A percentile compares a stretch with the other conserved stretches of the same genome.
phyloP scores from a whole-genome alignment of 2,113 vertebrate species.

The Oryzias curvinotus region DNA sequence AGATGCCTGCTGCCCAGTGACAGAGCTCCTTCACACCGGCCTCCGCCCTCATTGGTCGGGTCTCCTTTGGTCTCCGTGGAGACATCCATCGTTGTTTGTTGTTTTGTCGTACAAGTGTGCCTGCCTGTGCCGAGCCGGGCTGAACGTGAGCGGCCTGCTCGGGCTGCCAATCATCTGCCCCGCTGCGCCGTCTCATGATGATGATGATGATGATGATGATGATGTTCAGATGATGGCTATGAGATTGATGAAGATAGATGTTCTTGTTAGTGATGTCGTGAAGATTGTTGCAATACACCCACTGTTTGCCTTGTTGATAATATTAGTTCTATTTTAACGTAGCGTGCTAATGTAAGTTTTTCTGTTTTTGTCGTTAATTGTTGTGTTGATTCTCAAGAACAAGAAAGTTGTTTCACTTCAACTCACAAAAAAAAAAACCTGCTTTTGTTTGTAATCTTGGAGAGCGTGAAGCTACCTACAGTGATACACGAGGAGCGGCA shows the following conservation, averaged over 20 bases:
- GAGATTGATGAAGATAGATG: slow-evolving; percentile 59
- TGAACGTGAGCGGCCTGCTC: slow-evolving; percentile 49
- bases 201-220: slow-evolving; percentile 47
- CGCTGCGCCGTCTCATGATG: slow-evolving; percentile 54
- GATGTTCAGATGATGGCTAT: slow-evolving; percentile 60
- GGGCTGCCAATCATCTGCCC: slow-evolving; percentile 66
- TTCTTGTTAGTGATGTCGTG: slow-evolving; percentile 52
- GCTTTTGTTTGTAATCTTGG: slow-evolving; percentile 15
- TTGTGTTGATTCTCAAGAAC: slow-evolving; percentile 45
- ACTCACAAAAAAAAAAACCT: slow-evolving; percentile 19
- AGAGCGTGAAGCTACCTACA: slow-evolving; percentile 52
- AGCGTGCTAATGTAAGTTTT: slow-evolving; percentile 53
- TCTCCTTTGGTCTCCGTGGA: slow-evolving; percentile 26
- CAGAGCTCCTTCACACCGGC: slow-evolving; percentile 45
- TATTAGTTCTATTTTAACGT: slow-evolving; percentile 72
- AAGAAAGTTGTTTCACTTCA: slow-evolving; percentile 42
- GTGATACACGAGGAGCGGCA: slow-evolving; percentile 22
- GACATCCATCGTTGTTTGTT: slow-evolving; percentile 47
- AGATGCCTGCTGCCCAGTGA: slow-evolving; percentile 61
- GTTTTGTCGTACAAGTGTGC: slow-evolving; percentile 65
- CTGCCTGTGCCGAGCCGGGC: slow-evolving; percentile 62
- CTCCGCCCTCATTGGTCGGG: slow-evolving; percentile 34
- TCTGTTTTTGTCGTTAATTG: slow-evolving; percentile 55
- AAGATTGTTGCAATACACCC: slow-evolving; percentile 62
- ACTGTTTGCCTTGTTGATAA: slow-evolving; percentile 73